phyloP scores from a whole-genome alignment of 2,113 vertebrate genomes.

The Sceloporus undulatus region DNA sequence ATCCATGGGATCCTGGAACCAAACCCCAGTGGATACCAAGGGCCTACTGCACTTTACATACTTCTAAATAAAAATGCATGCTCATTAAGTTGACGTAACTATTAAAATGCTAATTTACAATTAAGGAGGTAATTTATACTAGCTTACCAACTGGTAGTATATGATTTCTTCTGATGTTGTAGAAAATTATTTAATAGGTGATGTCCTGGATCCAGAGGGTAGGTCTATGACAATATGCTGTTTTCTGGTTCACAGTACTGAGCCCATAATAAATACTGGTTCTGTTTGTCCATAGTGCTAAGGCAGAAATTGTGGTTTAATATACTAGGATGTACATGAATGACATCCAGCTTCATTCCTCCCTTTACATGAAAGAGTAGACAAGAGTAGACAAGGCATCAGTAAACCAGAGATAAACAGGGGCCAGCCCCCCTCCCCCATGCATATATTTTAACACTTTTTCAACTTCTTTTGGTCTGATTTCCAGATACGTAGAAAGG shows the following conservation, averaged over 20 bases:
- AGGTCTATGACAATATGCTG: not conserved
- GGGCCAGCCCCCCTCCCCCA: no score
- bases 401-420: no score
- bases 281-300: not conserved
- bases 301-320: not conserved
- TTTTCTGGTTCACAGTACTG: no score
- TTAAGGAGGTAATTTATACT: not conserved
- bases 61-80: not conserved
- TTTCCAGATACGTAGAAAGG: no score
- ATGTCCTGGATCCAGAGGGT: not conserved
- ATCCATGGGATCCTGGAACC: no score
- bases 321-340: not conserved
- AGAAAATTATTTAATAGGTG: not conserved
- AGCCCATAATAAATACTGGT: not conserved
- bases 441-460: no score
- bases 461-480: no score
- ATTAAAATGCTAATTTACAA: conserved; percentile 1
- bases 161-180: conserved; percentile 1
- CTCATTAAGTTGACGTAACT: not conserved
- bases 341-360: not conserved
- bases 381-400: not conserved
- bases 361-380: not conserved
- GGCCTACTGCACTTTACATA: not conserved
- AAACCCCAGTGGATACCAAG: no score
- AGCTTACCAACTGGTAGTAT: not conserved